phyloP scores from a whole-genome alignment of 64 coral and sea anemone genomes.

The Actinia equina region DNA sequence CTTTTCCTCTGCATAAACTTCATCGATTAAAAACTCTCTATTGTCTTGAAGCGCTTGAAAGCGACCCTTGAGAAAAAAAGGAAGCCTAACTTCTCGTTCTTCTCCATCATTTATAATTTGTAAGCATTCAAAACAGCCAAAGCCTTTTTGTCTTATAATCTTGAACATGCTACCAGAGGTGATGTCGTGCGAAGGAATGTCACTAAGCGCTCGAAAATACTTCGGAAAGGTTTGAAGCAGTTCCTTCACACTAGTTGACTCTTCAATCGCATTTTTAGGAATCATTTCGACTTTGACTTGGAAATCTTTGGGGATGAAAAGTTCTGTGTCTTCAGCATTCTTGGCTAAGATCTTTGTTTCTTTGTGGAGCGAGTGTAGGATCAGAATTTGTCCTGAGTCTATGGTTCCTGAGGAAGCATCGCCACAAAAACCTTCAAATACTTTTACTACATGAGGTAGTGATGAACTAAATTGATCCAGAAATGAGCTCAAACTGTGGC shows the following conservation, averaged over 20 bases:
- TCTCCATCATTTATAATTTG: constrained; percentile 4
- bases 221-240: constrained; percentile 14
- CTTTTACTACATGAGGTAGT: constrained; percentile 31
- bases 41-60: constrained; percentile 42
- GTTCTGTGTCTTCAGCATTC: constrained; percentile 14
- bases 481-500: background rate
- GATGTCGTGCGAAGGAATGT: constrained; percentile 26
- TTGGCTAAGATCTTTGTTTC: constrained; percentile 31
- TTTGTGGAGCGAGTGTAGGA: constrained; percentile 22
- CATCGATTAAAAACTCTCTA: constrained; percentile 28
- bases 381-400: constrained; percentile 34
- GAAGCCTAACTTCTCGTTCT: background rate
- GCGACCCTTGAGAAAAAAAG: constrained; percentile 9
- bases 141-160: constrained; percentile 1
- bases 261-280: constrained; percentile 8
- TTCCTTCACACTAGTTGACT: constrained; percentile 12
- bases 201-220: constrained; percentile 32
- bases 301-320: constrained; percentile 42
- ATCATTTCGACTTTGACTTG: constrained; percentile 52
- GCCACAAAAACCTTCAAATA: constrained; percentile 36
- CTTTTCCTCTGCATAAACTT: constrained; percentile 4
- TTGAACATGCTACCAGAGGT: constrained; percentile 23
- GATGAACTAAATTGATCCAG: background rate
- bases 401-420: constrained; percentile 15
- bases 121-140: constrained; percentile 24